Evolutionary conservation across 1,140 invertebrate genomes (phyloP), one percentile per base, ranked within the genome.

Genomic region (Caenorhabditis tropicalis): DNA sequence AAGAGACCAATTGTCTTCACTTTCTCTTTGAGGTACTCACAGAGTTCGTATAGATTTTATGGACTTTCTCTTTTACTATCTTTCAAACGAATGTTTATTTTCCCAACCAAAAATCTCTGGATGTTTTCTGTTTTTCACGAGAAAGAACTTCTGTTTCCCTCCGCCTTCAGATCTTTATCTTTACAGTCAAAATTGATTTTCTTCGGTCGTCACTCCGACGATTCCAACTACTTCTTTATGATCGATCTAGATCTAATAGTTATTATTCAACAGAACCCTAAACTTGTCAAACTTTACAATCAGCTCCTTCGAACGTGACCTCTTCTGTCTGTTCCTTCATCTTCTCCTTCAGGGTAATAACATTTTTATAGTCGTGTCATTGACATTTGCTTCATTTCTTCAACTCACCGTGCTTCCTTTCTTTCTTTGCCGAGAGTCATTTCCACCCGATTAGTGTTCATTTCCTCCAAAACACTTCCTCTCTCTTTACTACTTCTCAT

Each of bases 371-470:
- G 65, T 74, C 36, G 65, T 74, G 36, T 74, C 65, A 74, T 65
- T 65, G 58, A 51, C 48, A 51, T 56, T 56, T 56, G 65, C 65
- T 43, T 74, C 29, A 15, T 21, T 31, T 74, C 29, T 6, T 39
- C 36, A 39, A 74, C 36, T 74, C 65, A 74, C 36, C 36, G 21
- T 21, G 36, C 36, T 46, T 24, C 15, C 33, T 46, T 39, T 10
- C 65, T 46, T 31, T 43, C 29, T 31, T 6, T n/a, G n/a, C 36
- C 21, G n/a, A 43, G 65, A 74, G 65, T 74, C 65, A 74, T 74
- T 74, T 74, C 65, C 65, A 74, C 65, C 65, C 65, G 65, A 74
- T 74, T 74, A 74, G 65, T 74, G 65, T 43, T 74, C 65, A 74
- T 74, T 74, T 74, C 65, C 65, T 39, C 33, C n/a, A 31, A 24